These are phyloP conservation scores for Podocnemis expansa DNA, from an alignment of 2,113 vertebrate genomes.

Conservation along the genomic window DNA sequence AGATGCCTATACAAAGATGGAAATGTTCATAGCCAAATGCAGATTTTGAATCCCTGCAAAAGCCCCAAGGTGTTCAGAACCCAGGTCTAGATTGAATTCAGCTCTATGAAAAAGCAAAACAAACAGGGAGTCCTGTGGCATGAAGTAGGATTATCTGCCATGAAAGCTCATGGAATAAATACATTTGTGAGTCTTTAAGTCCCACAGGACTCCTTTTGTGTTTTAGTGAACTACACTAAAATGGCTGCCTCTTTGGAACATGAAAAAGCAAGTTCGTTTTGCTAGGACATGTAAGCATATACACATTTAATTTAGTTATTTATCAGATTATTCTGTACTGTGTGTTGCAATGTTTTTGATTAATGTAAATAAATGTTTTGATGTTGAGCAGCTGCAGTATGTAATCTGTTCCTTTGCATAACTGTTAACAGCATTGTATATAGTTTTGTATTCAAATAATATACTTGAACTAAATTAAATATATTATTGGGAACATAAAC, in stretches of 20 bases:
- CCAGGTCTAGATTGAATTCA: conserved; percentile 8
- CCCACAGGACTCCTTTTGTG: too few species aligned
- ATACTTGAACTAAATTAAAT: conserved; percentile 1
- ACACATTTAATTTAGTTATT: neutral
- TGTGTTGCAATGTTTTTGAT: neutral
- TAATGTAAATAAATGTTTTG: neutral
- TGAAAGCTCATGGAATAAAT: too few species aligned
- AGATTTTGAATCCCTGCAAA: conserved; percentile 13
- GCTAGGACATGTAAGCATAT: neutral
- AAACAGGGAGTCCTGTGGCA: too few species aligned
- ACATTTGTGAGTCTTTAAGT: too few species aligned
- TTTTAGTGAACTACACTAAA: too few species aligned
- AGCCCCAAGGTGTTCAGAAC: neutral
- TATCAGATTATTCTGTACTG: neutral
- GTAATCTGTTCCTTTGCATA: neutral
- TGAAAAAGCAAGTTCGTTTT: neutral
- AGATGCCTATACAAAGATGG: conserved; percentile 3
- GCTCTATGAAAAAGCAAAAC: conserved; percentile 19
- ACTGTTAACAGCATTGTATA: neutral
- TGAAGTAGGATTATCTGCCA: too few species aligned
- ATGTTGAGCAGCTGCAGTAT: neutral
- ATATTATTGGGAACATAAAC: neutral
- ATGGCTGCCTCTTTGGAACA: too few species aligned
- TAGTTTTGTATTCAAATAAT: neutral
- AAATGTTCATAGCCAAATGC: conserved; percentile 36